phyloP scores from a whole-genome alignment of 2,888 invertebrate species.

The Achlya flavicornis region DNA sequence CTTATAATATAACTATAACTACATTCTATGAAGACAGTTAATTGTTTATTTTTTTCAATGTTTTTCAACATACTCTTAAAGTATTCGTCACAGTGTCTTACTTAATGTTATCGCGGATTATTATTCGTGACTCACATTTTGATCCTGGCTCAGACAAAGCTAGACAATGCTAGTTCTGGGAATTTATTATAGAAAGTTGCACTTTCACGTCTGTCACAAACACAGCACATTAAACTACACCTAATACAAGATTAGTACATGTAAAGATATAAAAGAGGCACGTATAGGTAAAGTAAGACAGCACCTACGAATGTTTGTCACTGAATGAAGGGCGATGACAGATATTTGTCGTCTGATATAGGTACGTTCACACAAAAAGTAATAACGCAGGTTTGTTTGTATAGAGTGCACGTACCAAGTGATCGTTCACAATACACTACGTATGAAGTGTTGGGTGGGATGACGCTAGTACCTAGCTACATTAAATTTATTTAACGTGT shows the following conservation, averaged over 20 bases:
- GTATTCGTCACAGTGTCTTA: background rate
- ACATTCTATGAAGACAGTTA: background rate
- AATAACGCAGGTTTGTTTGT: conserved; percentile 35
- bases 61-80: background rate
- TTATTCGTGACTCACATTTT: background rate
- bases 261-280: background rate
- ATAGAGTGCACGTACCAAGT: conserved; percentile 19
- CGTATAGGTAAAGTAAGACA: conserved; percentile 9
- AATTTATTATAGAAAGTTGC: conserved; percentile 62
- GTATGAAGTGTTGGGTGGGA: background rate
- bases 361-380: conserved; percentile 44
- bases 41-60: no score
- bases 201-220: conserved; percentile 51
- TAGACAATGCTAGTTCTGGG: conserved; percentile 35
- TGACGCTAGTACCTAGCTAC: background rate
- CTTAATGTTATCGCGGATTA: background rate
- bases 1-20: no score
- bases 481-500: conserved; percentile 10
- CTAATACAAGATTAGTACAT: background rate
- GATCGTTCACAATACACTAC: conserved; percentile 15
- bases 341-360: conserved; percentile 39
- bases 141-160: background rate
- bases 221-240: conserved; percentile 25
- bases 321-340: conserved; percentile 43
- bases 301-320: conserved; percentile 38